Evolutionary conservation across 2,113 vertebrate species (phyloP), one percentile per base, ranked within the genome.

Genomic region (Tamias sibiricus): DNA sequence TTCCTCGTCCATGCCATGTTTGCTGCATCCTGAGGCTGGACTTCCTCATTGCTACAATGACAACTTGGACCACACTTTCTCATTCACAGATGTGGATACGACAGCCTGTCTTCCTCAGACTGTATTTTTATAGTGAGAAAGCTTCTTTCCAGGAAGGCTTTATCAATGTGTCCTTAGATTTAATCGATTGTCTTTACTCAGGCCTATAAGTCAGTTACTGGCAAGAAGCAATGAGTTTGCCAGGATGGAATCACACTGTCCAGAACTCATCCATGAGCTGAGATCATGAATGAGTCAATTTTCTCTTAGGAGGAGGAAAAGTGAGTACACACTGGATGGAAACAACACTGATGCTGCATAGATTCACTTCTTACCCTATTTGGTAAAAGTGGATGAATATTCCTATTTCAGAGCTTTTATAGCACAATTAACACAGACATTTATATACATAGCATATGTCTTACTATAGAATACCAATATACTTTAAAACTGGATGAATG

Each of bases 111-210:
- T 44, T 52, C 9, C 17, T 64, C 22, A 22, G 40, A 24, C 6
- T 82, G 10, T 57, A 49, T 86, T 86, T 95, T 81, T n/a, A 54
- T 54, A 75, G 64, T 54, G 84, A 89, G 13, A 32, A 89, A 40
- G 0, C 4, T n/a, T 37, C 42, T 79, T 96, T 95, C 40, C n/a
- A 68, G 12, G 64, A 82, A 92, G 2, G 0, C 32, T 82, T 52
- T 72, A 52, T 68, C 47, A 89, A 92, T 66, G 28, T 62, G 13
- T 94, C 54, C 12, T 74, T 22, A 82, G 37, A 69, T 87, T 68
- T 90, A 89, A 86, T 8, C 68, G 37, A 85, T 64, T 84, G 66
- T 72, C 82, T 95, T 92, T 95, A n/a, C 22, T 44, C 87, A 59
- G 76, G 35, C 8, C 3, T 90, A 1, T 86, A 82, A 52, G 14